phyloP scores from a whole-genome alignment of 2,113 vertebrate genomes.

The Pseudorhombus dupliciocellatus region DNA sequence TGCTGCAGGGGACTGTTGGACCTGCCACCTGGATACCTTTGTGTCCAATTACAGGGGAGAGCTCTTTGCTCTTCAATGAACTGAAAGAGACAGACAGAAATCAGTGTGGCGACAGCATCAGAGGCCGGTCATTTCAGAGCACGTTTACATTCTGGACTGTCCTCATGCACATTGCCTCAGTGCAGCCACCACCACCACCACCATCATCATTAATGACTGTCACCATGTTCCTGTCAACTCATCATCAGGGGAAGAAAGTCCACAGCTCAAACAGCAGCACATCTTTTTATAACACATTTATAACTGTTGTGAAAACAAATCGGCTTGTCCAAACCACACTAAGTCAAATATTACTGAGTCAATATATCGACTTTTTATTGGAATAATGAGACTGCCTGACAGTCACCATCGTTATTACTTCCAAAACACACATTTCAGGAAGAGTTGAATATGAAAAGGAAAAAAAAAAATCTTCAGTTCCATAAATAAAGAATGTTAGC shows the following conservation, averaged over 20 bases:
- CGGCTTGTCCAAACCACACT: not conserved
- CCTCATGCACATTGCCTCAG: slow-evolving; percentile 9
- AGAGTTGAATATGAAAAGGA: not conserved
- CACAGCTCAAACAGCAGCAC: not conserved
- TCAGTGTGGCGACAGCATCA: slow-evolving; percentile 40
- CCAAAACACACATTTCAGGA: not conserved
- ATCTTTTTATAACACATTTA: not conserved
- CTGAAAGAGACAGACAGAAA: slow-evolving; percentile 77
- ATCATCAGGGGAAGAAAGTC: not conserved
- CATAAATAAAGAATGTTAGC: not conserved
- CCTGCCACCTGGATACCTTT: slow-evolving; percentile 84
- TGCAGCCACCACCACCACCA: slow-evolving; percentile 27
- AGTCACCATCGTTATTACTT: not conserved
- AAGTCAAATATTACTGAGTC: not conserved
- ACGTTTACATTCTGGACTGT: slow-evolving; percentile 1
- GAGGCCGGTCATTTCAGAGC: not conserved
- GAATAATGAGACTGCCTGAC: not conserved
- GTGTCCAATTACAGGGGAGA: slow-evolving; percentile 89
- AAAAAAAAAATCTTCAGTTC: not conserved
- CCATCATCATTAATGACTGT: slow-evolving; percentile 7
- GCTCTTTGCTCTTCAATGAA: slow-evolving; percentile 89
- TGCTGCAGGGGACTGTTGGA: slow-evolving; percentile 78
- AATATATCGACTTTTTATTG: not conserved
- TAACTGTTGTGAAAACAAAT: not conserved
- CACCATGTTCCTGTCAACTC: not conserved